phyloP scores from a whole-genome alignment of 2,888 invertebrate species.

The Merodon equestris region DNA sequence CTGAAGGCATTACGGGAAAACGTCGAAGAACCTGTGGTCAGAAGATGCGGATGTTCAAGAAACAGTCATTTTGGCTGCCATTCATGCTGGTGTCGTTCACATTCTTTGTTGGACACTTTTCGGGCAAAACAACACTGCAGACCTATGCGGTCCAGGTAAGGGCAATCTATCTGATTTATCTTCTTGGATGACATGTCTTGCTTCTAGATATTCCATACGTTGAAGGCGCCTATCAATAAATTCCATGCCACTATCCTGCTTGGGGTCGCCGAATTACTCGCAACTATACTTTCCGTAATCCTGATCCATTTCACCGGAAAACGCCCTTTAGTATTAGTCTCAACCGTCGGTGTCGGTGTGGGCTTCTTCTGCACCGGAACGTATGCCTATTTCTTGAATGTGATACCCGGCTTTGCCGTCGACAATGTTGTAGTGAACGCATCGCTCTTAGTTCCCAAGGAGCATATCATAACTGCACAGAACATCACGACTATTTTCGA shows the following conservation, averaged over 20 bases:
- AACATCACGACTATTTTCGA: conserved; percentile 77
- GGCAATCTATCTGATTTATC: not conserved
- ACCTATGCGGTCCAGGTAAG: conserved; percentile 84
- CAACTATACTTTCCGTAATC: conserved; percentile 83
- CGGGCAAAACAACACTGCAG: conserved; percentile 86
- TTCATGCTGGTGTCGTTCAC: conserved; percentile 83
- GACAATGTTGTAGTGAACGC: conserved; percentile 78
- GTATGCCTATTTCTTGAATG: conserved; percentile 77
- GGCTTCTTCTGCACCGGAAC: conserved; percentile 81
- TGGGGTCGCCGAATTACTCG: conserved; percentile 85
- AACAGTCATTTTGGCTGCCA: conserved; percentile 84
- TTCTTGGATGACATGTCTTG: not conserved
- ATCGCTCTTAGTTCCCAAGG: conserved; percentile 75
- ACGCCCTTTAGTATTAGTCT: conserved; percentile 83
- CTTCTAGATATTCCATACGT: conserved; percentile 83
- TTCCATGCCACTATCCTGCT: conserved; percentile 87
- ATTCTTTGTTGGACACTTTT: conserved; percentile 87
- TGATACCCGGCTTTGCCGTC: conserved; percentile 77
- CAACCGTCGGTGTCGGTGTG: conserved; percentile 83
- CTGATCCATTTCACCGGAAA: conserved; percentile 87
- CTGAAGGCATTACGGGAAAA: conserved; percentile 67
- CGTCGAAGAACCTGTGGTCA: conserved; percentile 68
- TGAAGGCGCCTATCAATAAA: conserved; percentile 87
- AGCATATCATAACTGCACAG: conserved; percentile 74
- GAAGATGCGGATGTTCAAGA: conserved; percentile 79